Percentiles rank a stretch among this genome's conserved stretches.
phyloP scores from a whole-genome alignment of 53 echinoderm and acorn worm species.

The Echinometra lucunter region DNA sequence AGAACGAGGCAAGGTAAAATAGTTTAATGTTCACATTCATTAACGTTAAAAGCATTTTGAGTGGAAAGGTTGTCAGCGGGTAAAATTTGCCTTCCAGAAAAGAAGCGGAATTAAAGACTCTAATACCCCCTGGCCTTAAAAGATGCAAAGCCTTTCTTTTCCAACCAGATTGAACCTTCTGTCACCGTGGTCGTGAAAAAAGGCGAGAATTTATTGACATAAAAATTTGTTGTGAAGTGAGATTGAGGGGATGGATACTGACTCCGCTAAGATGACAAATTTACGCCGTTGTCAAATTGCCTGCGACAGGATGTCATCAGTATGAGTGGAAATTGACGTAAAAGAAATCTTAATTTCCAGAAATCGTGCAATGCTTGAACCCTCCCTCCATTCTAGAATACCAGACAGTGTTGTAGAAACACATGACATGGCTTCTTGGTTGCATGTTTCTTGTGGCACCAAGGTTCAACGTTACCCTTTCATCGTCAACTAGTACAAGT shows the following conservation, averaged over 20 bases:
- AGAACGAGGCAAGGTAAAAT: not conserved
- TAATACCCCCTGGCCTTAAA: constrained; percentile 13
- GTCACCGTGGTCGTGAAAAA: not conserved
- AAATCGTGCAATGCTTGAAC: constrained; percentile 4
- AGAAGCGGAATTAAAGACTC: not conserved
- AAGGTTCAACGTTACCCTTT: not conserved
- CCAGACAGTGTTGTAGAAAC: not conserved
- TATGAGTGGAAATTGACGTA: constrained; percentile 34
- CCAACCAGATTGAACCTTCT: not conserved
- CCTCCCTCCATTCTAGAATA: not conserved
- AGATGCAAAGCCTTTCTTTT: not conserved
- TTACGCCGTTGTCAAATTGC: constrained; percentile 39
- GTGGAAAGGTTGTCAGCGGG: constrained; percentile 31
- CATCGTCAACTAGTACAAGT: not conserved
- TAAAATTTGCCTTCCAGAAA: constrained; percentile 24
- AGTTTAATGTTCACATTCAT: constrained; percentile 6
- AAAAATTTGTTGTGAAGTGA: constrained; percentile 25
- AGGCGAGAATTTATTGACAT: constrained; percentile 46
- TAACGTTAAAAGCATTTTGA: constrained; percentile 33
- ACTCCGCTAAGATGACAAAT: constrained; percentile 22
- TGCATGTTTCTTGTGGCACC: not conserved
- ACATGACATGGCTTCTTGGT: not conserved
- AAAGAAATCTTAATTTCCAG: not conserved
- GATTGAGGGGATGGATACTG: constrained; percentile 13
- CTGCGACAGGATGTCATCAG: constrained; percentile 32